These are phyloP conservation scores for Melanotaenia duboulayi DNA, from an alignment of 2,113 vertebrate species.

Conservation along the genomic window DNA sequence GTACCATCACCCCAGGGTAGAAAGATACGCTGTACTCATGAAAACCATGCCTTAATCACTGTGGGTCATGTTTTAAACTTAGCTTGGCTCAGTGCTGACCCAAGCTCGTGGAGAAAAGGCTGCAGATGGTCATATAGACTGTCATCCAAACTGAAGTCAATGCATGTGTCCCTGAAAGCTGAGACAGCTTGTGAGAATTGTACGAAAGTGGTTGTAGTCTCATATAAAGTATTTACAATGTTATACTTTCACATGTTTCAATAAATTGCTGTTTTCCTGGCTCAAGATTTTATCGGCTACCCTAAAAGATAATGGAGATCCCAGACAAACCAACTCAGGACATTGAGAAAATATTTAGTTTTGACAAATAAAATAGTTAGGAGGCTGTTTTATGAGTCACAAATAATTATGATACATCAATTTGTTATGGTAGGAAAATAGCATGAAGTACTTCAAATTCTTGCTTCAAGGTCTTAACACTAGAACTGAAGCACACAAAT, in stretches of 20 bases:
- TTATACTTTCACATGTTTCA: too few relatives aligned
- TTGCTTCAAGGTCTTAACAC: constrained; percentile 6
- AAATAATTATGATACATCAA: neutral
- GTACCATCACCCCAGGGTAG: constrained; percentile 26
- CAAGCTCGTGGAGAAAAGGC: constrained; percentile 12
- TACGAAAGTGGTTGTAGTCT: too few relatives aligned
- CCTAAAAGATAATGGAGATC: neutral
- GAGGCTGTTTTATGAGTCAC: neutral
- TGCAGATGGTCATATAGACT: constrained; percentile 60
- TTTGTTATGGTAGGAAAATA: neutral
- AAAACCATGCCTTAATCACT: constrained; percentile 24
- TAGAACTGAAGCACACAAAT: neutral
- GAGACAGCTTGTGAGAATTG: too few relatives aligned
- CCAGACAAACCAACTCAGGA: neutral
- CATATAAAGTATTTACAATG: too few relatives aligned
- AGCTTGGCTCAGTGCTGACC: constrained; percentile 28
- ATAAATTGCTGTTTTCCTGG: neutral
- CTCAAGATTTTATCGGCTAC: neutral
- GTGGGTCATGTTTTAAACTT: constrained; percentile 41
- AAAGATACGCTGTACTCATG: constrained; percentile 9
- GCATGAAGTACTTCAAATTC: neutral
- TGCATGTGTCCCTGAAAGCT: constrained; percentile 29
- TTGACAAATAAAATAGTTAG: neutral
- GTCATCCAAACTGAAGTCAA: constrained; percentile 57
- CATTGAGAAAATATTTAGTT: neutral